Conservation (phyloP, 2,113 vertebrate genomes). For the Pimephales promelas region DNA sequence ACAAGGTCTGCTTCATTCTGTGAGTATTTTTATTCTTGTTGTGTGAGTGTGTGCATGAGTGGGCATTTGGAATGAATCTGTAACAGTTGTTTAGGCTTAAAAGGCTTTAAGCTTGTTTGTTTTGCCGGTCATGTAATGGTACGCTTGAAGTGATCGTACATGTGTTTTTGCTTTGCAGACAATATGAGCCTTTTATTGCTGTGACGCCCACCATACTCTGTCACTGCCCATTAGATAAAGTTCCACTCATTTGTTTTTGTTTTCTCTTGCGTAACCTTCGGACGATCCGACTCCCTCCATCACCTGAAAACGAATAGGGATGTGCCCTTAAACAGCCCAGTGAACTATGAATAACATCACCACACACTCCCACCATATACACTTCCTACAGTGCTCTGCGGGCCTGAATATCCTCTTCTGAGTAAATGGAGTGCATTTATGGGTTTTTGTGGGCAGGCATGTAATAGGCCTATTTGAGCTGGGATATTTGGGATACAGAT, state of each 20-base stretch:
- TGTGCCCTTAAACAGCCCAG: slow-evolving; percentile 53
- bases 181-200: slow-evolving; percentile 10
- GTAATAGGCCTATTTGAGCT: slow-evolving; percentile 32
- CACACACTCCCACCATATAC: slow-evolving; percentile 26
- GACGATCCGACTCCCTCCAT: slow-evolving; percentile 34
- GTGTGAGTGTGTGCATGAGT: slow-evolving; percentile 23
- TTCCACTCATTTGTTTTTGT: slow-evolving; percentile 21
- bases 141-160: slow-evolving; percentile 21
- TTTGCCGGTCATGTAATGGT: slow-evolving; percentile 20
- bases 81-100: slow-evolving; percentile 30
- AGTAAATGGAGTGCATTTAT: slow-evolving; percentile 18
- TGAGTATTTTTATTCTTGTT: slow-evolving; percentile 38
- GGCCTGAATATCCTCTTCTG: slow-evolving; percentile 27
- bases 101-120: slow-evolving; percentile 30
- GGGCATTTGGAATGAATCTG: slow-evolving; percentile 21
- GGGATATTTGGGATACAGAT: not conserved
- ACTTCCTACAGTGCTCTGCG: not conserved
- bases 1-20: slow-evolving; percentile 54
- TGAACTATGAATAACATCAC: slow-evolving; percentile 54
- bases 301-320: slow-evolving; percentile 47
- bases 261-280: slow-evolving; percentile 27
- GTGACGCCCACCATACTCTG: not conserved
- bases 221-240: slow-evolving; percentile 26
- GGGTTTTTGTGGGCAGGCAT: slow-evolving; percentile 3
- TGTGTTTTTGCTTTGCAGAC: slow-evolving; percentile 24